Base-by-base conservation (phyloP, 1,140 invertebrate species). In the Neodiprion fabricii region DNA sequence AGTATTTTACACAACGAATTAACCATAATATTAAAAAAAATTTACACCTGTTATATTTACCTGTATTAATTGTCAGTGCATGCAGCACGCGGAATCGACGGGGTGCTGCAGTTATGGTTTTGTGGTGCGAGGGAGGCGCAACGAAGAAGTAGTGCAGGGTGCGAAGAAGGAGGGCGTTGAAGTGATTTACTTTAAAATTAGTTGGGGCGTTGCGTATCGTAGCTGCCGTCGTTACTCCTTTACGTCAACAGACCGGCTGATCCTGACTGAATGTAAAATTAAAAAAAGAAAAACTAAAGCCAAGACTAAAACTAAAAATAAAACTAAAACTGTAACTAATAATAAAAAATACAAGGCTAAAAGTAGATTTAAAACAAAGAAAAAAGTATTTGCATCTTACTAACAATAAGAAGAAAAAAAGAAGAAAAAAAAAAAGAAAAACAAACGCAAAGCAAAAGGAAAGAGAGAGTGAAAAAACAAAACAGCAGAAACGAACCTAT, bases 111-210 rank as follows among this genome's bases (percentile, higher is more conserved):
- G 53, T 61, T 61, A 61, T 61, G 53, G 53, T 61, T 61, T 61
- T 61, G 53, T 61, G 53, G 53, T 17, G 53, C 53, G 53, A 61
- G 53, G 53, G 53, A 61, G 53, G 53, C 53, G 53, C 53, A 61
- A 9, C 53, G 53, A 61, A 61, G n/a, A 61, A 61, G 53, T 61
- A 40, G 28, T 40, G 28, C 28, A 40, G 28, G 28, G 28, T 40
- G 28, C 28, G 28, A 40, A 40, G 28, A 17, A 61, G 53, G 53
- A 61, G 53, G 11, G 53, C 53, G 53, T 61, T 14, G n/a, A 12
- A 61, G 53, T 61, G 53, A 61, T 61, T 40, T 40, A 61, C 11
- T 40, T 40, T 40, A 40, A 2, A 40, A 40, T 40, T 40, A 40
- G 28, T 40, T 40, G 5, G 2, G 28, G 28, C 28, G 28, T 1